phyloP scores from a whole-genome alignment of 2,113 vertebrate genomes.

The Nothoprocta perdicaria region DNA sequence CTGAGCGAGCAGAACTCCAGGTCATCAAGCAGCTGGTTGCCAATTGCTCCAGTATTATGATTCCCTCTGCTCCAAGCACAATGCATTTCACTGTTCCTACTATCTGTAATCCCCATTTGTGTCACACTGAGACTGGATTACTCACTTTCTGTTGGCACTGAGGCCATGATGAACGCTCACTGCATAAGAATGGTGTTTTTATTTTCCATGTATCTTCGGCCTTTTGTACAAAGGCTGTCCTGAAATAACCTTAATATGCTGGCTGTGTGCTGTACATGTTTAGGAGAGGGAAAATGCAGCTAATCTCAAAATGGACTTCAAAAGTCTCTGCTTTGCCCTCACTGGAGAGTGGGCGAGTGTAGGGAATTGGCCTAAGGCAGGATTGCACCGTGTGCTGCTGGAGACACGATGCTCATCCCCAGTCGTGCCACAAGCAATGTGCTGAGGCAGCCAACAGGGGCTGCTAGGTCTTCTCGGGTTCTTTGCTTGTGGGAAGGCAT shows the following conservation, averaged over 20 bases:
- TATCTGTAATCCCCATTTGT: background rate
- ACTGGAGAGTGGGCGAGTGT: background rate
- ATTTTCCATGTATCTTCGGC: background rate
- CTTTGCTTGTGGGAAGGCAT: fast-evolving
- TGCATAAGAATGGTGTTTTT: background rate
- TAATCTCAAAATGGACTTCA: background rate
- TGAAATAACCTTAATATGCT: background rate
- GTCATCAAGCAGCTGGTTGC: background rate
- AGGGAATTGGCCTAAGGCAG: background rate
- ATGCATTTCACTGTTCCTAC: fast-evolving
- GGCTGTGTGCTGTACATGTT: background rate
- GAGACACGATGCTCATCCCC: background rate
- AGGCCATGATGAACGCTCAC: fast-evolving
- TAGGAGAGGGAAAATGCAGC: background rate
- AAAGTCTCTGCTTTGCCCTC: background rate
- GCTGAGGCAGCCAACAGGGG: fast-evolving
- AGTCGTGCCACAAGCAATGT: background rate
- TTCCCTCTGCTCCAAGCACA: background rate
- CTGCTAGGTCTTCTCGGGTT: background rate
- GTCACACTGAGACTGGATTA: background rate
- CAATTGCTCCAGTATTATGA: background rate
- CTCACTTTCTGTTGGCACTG: background rate
- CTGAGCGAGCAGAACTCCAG: background rate
- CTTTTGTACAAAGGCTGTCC: background rate
- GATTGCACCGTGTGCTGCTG: fast-evolving